phyloP scores from a whole-genome alignment of 2,797 vertebrate genomes.

The Oceanodroma leucorhoa region DNA sequence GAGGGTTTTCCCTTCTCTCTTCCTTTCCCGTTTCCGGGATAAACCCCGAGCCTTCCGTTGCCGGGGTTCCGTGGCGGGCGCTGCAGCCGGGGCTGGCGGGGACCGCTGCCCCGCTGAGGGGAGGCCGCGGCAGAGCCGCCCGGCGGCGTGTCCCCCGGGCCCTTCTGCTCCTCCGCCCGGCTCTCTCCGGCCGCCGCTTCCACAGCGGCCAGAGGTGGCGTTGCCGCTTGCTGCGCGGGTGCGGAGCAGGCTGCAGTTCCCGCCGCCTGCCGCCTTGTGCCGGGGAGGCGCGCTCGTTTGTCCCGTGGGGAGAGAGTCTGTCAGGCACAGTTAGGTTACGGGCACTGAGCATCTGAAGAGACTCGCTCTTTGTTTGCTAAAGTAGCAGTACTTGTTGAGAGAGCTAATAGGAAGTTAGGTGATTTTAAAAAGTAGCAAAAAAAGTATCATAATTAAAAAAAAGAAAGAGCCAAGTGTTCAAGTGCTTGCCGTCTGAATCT shows the following conservation, averaged over 20 bases:
- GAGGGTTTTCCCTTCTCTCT: too few species aligned
- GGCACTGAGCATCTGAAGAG: not conserved
- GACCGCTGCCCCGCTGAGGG: not conserved
- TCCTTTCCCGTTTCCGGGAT: not conserved
- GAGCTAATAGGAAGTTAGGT: not conserved
- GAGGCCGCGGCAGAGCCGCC: too few species aligned
- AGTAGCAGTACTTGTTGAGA: not conserved
- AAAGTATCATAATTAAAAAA: not conserved
- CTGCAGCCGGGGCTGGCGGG: not conserved
- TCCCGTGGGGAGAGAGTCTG: not conserved
- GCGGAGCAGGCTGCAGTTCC: not conserved
- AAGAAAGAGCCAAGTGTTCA: not conserved
- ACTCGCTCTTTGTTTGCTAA: not conserved
- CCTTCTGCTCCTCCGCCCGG: not conserved
- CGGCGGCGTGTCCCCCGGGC: not conserved
- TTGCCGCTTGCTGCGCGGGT: rapidly evolving
- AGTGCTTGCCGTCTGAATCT: not conserved
- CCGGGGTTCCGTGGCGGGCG: not conserved
- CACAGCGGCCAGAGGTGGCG: not conserved
- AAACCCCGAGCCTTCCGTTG: not conserved
- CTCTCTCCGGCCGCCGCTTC: not conserved
- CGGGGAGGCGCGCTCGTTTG: not conserved
- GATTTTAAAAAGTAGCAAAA: not conserved
- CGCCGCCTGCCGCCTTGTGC: rapidly evolving
- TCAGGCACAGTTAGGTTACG: rapidly evolving